Percentiles rank a stretch among this genome's conserved stretches.
Evolutionary conservation across 2,888 invertebrate genomes (phyloP).

Genomic region (Tetragnatha montana): DNA sequence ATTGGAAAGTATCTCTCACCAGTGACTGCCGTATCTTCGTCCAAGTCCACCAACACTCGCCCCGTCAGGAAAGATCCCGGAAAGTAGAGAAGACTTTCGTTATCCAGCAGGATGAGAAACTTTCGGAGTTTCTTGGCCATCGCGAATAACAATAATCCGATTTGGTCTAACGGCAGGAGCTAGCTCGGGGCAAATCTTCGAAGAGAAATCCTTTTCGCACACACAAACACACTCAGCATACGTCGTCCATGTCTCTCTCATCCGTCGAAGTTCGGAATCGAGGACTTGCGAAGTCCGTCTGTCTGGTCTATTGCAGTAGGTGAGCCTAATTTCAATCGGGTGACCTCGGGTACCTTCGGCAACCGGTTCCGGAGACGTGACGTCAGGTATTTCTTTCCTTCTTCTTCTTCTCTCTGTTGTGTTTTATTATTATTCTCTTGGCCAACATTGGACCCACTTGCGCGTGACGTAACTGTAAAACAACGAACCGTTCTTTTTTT

Average conservation of each 20-base stretch:
- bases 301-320: constrained; percentile 38
- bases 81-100: constrained; percentile 92
- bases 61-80: constrained; percentile 95
- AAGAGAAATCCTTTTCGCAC: neutral
- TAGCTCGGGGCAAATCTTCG: neutral
- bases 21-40: constrained; percentile 93
- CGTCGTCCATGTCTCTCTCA: neutral
- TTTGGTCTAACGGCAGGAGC: neutral
- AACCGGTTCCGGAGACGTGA: constrained; percentile 63
- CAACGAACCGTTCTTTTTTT: neutral
- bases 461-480: constrained; percentile 43
- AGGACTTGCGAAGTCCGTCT: constrained; percentile 2
- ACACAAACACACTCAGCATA: neutral
- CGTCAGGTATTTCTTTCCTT: constrained; percentile 28
- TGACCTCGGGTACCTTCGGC: constrained; percentile 60
- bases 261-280: neutral
- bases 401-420: neutral
- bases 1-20: constrained; percentile 79
- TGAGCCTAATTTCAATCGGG: constrained; percentile 47
- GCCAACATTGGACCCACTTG: constrained; percentile 44
- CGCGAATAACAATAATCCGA: neutral
- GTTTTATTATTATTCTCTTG: constrained; percentile 24
- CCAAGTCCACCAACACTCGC: constrained; percentile 91
- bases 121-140: constrained; percentile 86
- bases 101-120: constrained; percentile 94